Evolutionary conservation across 2,113 vertebrate species (phyloP).

Genomic region (Benthochromis sp.): DNA sequence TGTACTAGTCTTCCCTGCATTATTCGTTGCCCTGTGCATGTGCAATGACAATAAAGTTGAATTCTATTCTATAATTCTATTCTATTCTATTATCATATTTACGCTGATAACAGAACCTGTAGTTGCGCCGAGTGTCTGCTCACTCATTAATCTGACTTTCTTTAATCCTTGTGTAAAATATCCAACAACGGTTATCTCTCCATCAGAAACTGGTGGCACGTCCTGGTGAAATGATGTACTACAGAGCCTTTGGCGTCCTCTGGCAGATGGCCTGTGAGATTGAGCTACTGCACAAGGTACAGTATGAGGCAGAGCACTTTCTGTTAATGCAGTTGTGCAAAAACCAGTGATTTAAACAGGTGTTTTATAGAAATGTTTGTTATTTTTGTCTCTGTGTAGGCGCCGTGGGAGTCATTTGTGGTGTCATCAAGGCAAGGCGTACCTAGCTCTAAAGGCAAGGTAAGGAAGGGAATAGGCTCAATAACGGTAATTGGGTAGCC

Average conservation of each 20-base stretch:
- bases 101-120: not conserved
- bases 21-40: too few relatives aligned
- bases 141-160: not conserved
- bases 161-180: not conserved
- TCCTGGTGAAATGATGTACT: conserved; percentile 64
- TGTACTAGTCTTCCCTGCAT: not conserved
- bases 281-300: conserved; percentile 82
- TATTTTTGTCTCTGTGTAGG: conserved; percentile 64
- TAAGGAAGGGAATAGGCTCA: conserved; percentile 51
- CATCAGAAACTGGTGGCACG: conserved; percentile 72
- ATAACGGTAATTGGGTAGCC: not conserved
- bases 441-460: conserved; percentile 40
- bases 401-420: conserved; percentile 80
- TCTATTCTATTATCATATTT: not conserved
- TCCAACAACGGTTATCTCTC: not conserved
- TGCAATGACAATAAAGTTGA: too few relatives aligned
- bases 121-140: not conserved
- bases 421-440: conserved; percentile 40
- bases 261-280: conserved; percentile 87
- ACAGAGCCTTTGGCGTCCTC: conserved; percentile 77
- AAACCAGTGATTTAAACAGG: not conserved
- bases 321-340: not conserved
- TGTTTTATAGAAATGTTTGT: not conserved
- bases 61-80: too few relatives aligned
- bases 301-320: not conserved